These are phyloP conservation scores for Eulithis prunata DNA, from an alignment of 2,888 invertebrate species.

Conservation along the genomic window DNA sequence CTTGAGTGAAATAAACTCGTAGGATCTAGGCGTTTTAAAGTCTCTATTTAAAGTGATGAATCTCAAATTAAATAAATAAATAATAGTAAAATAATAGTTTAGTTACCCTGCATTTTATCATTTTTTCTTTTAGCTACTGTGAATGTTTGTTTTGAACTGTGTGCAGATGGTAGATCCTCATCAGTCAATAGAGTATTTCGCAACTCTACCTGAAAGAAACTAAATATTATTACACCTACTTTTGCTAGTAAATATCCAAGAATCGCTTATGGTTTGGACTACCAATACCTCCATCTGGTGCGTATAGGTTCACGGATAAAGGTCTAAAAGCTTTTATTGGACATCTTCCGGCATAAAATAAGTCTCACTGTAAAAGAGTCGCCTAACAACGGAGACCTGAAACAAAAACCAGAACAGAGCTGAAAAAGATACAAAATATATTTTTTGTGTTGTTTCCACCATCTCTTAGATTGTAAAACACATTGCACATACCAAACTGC, in stretches of 20 bases:
- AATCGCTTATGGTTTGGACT: slow-evolving; percentile 12
- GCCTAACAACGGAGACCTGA: slow-evolving; percentile 60
- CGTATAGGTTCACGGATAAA: slow-evolving; percentile 42
- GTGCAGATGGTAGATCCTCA: slow-evolving; percentile 61
- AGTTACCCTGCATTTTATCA: slow-evolving; percentile 59
- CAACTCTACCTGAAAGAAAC: slow-evolving; percentile 58
- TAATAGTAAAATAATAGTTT: slow-evolving; percentile 11
- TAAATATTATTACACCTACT: slow-evolving; percentile 17
- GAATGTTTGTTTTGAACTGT: slow-evolving; percentile 56
- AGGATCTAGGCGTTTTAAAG: no score
- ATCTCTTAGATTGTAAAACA: slow-evolving; percentile 15
- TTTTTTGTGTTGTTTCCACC: slow-evolving; percentile 11
- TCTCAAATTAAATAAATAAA: background rate
- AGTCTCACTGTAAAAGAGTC: slow-evolving; percentile 52
- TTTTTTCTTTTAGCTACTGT: slow-evolving; percentile 62
- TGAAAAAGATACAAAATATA: slow-evolving; percentile 44
- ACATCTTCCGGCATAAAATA: slow-evolving; percentile 57
- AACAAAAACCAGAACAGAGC: slow-evolving; percentile 57
- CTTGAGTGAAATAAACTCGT: no score
- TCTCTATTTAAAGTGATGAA: no score
- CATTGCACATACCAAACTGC: slow-evolving; percentile 56
- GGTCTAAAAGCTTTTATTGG: slow-evolving; percentile 52
- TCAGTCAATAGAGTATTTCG: slow-evolving; percentile 63
- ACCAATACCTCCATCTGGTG: slow-evolving; percentile 67
- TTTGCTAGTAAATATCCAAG: slow-evolving; percentile 11